phyloP scores from a whole-genome alignment of 2,113 vertebrate species.

The Tachuris rubrigastra region DNA sequence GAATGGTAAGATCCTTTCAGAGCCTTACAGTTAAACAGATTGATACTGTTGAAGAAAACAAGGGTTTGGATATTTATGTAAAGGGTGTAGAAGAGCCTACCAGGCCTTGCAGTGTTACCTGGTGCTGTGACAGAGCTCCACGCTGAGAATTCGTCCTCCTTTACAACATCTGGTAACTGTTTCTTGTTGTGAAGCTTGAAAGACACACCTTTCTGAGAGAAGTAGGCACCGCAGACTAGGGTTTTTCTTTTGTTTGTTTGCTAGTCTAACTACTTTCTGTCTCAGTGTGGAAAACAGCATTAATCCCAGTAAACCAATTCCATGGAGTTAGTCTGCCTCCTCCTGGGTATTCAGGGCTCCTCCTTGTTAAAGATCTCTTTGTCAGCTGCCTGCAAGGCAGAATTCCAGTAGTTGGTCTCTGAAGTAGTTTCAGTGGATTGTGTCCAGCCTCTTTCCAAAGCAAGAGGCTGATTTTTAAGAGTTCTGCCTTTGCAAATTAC shows the following conservation, averaged over 20 bases:
- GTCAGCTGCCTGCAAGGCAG: background rate
- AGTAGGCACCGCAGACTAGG: background rate
- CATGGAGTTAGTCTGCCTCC: background rate
- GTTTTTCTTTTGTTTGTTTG: background rate
- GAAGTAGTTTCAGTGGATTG: background rate
- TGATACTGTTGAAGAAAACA: background rate
- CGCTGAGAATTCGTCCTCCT: background rate
- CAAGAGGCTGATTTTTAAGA: background rate
- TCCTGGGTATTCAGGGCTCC: background rate
- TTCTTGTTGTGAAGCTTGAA: background rate
- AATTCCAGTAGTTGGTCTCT: background rate
- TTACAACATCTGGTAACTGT: background rate
- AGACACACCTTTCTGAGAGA: background rate
- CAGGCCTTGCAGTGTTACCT: background rate
- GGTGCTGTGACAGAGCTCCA: background rate
- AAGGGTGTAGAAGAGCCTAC: background rate
- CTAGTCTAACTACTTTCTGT: background rate
- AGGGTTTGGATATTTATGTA: background rate
- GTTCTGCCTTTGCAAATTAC: background rate
- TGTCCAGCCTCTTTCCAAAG: background rate
- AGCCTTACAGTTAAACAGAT: background rate
- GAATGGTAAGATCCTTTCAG: background rate
- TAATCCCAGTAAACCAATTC: background rate
- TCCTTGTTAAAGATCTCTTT: background rate
- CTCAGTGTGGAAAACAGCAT: background rate